Evolutionary conservation across 2,888 invertebrate species (phyloP).

Genomic region (Drosophila falleni): DNA sequence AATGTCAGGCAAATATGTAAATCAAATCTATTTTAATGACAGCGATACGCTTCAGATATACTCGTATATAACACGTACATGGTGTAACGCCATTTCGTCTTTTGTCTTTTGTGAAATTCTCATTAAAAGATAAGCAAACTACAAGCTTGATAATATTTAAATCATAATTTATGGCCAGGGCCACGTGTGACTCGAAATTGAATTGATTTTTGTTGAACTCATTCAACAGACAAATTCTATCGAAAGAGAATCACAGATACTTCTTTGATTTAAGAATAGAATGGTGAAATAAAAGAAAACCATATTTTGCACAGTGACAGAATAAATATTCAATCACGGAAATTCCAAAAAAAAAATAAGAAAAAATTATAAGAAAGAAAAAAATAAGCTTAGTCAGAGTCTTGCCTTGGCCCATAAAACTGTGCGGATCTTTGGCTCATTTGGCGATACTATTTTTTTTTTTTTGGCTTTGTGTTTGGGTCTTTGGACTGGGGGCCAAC

Average conservation of each 20-base stretch:
- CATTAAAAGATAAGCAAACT: slow-evolving; percentile 56
- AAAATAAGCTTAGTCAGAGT: slow-evolving; percentile 39
- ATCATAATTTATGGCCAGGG: slow-evolving; percentile 47
- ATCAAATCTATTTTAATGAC: slow-evolving; percentile 46
- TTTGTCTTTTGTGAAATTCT: slow-evolving; percentile 37
- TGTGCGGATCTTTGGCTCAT: slow-evolving; percentile 47
- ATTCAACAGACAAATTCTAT: slow-evolving; percentile 6
- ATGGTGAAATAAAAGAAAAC: slow-evolving; percentile 12
- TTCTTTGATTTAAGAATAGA: slow-evolving; percentile 9
- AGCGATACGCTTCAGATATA: slow-evolving; percentile 41
- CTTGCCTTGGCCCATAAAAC: slow-evolving; percentile 56
- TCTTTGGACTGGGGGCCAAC: background rate
- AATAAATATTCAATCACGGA: slow-evolving; percentile 53
- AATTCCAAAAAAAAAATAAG: slow-evolving; percentile 19
- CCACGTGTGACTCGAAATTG: slow-evolving; percentile 18
- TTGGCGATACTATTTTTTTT: slow-evolving; percentile 26
- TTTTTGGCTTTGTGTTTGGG: slow-evolving; percentile 17
- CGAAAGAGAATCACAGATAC: slow-evolving; percentile 8
- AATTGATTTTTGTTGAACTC: slow-evolving; percentile 2
- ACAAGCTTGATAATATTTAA: slow-evolving; percentile 51
- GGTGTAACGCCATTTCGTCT: slow-evolving; percentile 10
- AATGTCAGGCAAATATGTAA: slow-evolving; percentile 49
- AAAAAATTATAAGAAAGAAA: background rate
- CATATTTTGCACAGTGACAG: slow-evolving; percentile 44
- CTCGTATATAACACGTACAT: slow-evolving; percentile 11